Evolutionary conservation across 2,797 vertebrate species (phyloP).

Genomic region (Allobates femoralis): DNA sequence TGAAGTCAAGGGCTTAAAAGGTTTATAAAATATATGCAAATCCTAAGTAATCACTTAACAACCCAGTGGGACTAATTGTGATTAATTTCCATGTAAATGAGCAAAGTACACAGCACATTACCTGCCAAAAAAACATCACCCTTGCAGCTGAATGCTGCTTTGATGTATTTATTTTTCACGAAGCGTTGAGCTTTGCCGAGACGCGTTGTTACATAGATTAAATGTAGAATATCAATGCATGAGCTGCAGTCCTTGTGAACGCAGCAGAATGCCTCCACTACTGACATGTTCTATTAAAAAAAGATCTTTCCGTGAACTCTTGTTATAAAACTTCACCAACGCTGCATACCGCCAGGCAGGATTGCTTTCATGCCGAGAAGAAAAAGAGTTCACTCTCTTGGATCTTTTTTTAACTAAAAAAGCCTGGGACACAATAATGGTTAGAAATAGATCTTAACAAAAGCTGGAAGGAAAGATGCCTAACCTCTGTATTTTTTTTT

Average conservation of each 20-base stretch:
- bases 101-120: background rate
- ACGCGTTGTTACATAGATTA: background rate
- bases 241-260: slow-evolving; percentile 4
- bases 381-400: slow-evolving; percentile 30
- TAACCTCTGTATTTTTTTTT: slow-evolving; percentile 1
- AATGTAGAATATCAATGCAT: background rate
- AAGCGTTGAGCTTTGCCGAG: background rate
- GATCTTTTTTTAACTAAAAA: slow-evolving; percentile 22
- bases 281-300: slow-evolving; percentile 27
- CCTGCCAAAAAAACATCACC: background rate
- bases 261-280: background rate
- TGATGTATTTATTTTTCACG: background rate
- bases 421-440: background rate
- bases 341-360: slow-evolving; percentile 8
- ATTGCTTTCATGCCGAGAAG: slow-evolving; percentile 33
- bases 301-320: slow-evolving; percentile 22
- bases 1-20: background rate
- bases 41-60: background rate
- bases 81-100: slow-evolving; percentile 15
- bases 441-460: slow-evolving; percentile 7
- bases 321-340: slow-evolving; percentile 29
- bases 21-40: background rate
- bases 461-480: background rate
- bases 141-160: background rate
- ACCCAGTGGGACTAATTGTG: background rate